These are phyloP conservation scores for Trogon surrucura DNA, from an alignment of 2,113 vertebrate species.

Conservation along the genomic window DNA sequence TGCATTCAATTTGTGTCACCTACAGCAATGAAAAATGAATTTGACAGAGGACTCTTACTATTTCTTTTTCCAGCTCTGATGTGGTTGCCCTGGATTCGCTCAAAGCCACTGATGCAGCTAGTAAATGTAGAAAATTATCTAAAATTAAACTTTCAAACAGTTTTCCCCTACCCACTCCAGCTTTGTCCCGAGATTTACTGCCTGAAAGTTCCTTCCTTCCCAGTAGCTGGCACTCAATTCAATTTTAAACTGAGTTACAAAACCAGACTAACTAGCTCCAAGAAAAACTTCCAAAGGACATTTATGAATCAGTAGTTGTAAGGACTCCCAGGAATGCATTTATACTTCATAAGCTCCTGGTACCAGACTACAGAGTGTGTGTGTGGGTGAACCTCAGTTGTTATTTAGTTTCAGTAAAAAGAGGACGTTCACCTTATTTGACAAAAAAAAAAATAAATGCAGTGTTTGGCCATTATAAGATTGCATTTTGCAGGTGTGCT, in stretches of 20 bases:
- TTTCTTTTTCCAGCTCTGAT: neutral
- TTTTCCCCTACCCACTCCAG: neutral
- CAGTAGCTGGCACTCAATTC: neutral
- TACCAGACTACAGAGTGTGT: neutral
- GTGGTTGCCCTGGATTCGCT: neutral
- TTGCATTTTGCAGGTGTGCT: neutral
- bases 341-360: neutral
- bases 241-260: constrained; percentile 6
- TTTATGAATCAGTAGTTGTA: neutral
- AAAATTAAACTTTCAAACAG: neutral
- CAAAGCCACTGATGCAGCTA: neutral
- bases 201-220: neutral
- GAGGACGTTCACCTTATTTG: neutral
- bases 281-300: neutral
- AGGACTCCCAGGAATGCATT: neutral
- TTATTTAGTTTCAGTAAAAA: neutral
- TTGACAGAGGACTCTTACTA: neutral
- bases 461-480: rapidly evolving
- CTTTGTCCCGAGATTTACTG: neutral
- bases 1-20: neutral
- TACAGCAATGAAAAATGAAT: neutral
- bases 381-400: neutral
- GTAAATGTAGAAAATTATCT: neutral
- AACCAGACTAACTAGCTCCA: neutral
- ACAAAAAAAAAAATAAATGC: neutral